These are phyloP conservation scores for Pemphigus obesinymphae DNA, from an alignment of 1,140 invertebrate species.

Conservation along the genomic window DNA sequence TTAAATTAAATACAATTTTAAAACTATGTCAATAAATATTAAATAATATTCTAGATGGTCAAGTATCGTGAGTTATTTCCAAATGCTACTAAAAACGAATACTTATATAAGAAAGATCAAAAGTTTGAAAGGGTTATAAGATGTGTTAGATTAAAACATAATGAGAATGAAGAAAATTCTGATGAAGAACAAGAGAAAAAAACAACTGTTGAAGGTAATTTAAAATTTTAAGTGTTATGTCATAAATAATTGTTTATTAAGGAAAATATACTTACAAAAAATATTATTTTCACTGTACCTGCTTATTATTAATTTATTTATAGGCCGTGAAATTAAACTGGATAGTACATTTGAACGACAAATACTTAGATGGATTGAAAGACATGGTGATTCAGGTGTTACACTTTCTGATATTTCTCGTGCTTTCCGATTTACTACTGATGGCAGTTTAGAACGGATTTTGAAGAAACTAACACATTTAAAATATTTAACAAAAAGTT, in stretches of 20 bases:
- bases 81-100: constrained; percentile 55
- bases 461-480: not conserved
- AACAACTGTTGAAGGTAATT: constrained; percentile 51
- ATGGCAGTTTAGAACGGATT: constrained; percentile 4
- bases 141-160: constrained; percentile 51
- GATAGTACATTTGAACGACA: constrained; percentile 27
- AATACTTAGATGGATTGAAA: constrained; percentile 39
- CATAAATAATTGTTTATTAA: too few relatives aligned
- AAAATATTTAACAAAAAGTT: constrained; percentile 5
- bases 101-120: constrained; percentile 53
- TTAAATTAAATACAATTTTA: not conserved
- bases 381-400: constrained; percentile 7
- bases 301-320: too few relatives aligned
- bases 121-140: constrained; percentile 54
- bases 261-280: too few relatives aligned
- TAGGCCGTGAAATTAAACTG: constrained; percentile 23
- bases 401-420: constrained; percentile 20
- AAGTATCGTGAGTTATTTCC: constrained; percentile 60
- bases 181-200: constrained; percentile 47
- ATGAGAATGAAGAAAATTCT: constrained; percentile 47
- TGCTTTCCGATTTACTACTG: constrained; percentile 27
- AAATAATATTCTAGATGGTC: constrained; percentile 39
- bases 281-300: too few relatives aligned
- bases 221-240: not conserved
- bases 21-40: not conserved